Conservation (phyloP, 2,888 invertebrate genomes). For the Hydrotaea cyrtoneurina region DNA sequence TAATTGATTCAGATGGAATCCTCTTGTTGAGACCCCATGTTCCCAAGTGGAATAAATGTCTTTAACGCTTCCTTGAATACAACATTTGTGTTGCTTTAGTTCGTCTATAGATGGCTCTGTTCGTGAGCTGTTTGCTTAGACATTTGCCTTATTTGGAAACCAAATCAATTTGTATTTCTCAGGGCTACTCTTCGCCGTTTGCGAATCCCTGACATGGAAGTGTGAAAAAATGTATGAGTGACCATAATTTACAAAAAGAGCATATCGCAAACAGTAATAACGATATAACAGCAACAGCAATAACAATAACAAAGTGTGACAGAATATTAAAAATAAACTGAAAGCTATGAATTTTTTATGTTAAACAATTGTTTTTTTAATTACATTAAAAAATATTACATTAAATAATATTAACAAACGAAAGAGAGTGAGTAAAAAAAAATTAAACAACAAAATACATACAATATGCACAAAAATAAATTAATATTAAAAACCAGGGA, state of each 20-base stretch:
- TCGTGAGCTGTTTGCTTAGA: too few relatives aligned
- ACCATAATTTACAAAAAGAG: conserved; percentile 57
- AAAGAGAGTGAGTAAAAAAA: not conserved
- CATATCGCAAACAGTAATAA: conserved; percentile 26
- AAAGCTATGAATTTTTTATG: conserved; percentile 70
- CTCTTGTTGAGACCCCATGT: too few relatives aligned
- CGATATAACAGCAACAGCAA: conserved; percentile 40
- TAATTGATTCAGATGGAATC: too few relatives aligned
- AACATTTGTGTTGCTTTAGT: too few relatives aligned
- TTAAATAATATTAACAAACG: conserved; percentile 39
- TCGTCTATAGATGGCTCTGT: too few relatives aligned
- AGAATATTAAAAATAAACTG: conserved; percentile 56
- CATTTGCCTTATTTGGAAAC: too few relatives aligned
- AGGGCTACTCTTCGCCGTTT: conserved; percentile 3
- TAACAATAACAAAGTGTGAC: conserved; percentile 26
- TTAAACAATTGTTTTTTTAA: conserved; percentile 75
- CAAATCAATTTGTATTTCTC: too few relatives aligned
- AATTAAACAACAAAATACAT: conserved; percentile 22
- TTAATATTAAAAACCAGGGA: conserved; percentile 55
- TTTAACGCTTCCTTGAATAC: too few relatives aligned
- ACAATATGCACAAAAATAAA: conserved; percentile 50
- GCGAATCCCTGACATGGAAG: conserved; percentile 22
- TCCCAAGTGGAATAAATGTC: too few relatives aligned
- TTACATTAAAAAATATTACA: conserved; percentile 73
- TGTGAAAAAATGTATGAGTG: conserved; percentile 58